Evolutionary conservation across 2,113 vertebrate species (phyloP).

Genomic region (Empidonax alnorum): DNA sequence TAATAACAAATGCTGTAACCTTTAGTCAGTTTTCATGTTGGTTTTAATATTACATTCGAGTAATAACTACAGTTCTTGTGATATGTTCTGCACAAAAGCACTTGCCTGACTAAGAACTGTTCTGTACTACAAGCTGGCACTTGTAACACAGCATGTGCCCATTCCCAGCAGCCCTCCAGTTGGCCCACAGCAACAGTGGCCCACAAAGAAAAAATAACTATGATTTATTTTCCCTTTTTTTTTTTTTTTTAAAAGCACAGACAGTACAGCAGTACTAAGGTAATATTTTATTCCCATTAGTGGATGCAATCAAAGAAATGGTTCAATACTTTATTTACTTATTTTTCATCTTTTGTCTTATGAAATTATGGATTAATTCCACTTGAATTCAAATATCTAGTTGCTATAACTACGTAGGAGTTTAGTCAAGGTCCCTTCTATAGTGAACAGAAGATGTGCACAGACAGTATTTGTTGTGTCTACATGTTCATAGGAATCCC

Average conservation of each 20-base stretch:
- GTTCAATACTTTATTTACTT: background rate
- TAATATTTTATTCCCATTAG: background rate
- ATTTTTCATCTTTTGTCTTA: background rate
- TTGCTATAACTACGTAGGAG: background rate
- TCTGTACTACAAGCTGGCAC: background rate
- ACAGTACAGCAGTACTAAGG: background rate
- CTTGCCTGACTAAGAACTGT: background rate
- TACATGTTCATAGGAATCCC: background rate
- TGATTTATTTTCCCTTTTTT: background rate
- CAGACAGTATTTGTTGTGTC: background rate
- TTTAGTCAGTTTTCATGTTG: conserved; percentile 6
- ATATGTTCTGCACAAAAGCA: background rate
- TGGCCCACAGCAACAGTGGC: background rate
- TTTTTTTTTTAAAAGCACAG: background rate
- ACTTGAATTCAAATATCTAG: background rate
- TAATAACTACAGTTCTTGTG: background rate
- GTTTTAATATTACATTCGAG: conserved; percentile 1
- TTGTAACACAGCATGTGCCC: background rate
- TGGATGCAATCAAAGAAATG: background rate
- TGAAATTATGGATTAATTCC: background rate
- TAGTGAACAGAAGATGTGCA: background rate
- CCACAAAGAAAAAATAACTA: background rate
- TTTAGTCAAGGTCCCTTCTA: background rate
- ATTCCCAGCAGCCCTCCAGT: background rate
- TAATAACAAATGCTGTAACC: background rate